A percentile compares a stretch with the other conserved stretches of the same genome.
phyloP scores from a whole-genome alignment of 2,888 invertebrate species.

The Hetaerina titia region DNA sequence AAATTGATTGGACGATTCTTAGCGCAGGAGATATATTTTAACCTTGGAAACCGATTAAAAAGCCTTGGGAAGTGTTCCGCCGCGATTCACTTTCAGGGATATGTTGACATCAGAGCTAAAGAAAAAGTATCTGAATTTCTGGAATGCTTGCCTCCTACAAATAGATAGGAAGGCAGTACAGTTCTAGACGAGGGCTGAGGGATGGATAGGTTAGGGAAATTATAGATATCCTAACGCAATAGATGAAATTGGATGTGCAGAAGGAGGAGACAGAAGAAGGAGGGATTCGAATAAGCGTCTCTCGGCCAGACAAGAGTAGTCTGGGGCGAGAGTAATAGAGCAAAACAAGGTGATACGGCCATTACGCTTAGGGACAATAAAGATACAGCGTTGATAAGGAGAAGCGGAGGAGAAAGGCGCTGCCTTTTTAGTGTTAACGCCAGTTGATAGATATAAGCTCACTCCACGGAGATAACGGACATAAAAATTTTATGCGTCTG shows the following conservation, averaged over 20 bases:
- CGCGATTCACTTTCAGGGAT: too few relatives aligned
- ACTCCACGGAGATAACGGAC: conserved; percentile 19
- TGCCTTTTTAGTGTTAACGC: conserved; percentile 65
- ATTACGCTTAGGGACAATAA: conserved; percentile 58
- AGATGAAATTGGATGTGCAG: conserved; percentile 19
- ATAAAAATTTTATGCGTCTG: conserved; percentile 65
- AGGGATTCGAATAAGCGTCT: conserved; percentile 27
- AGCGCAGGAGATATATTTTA: too few relatives aligned
- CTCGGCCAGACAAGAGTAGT: conserved; percentile 27
- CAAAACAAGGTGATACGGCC: conserved; percentile 64
- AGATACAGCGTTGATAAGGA: conserved; percentile 55
- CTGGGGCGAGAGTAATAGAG: conserved; percentile 48
- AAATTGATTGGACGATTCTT: too few relatives aligned
- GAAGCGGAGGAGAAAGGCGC: conserved; percentile 42
- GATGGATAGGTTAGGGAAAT: background rate
- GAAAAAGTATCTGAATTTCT: too few relatives aligned
- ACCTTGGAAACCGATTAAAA: too few relatives aligned
- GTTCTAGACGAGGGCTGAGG: too few relatives aligned
- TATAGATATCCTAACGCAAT: background rate
- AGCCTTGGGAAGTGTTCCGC: too few relatives aligned
- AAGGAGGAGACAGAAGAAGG: background rate
- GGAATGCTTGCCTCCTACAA: too few relatives aligned
- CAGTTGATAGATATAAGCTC: conserved; percentile 64
- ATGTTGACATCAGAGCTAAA: too few relatives aligned
- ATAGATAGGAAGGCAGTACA: too few relatives aligned